These are phyloP conservation scores for Discoglossus pictus DNA, from an alignment of 2,797 vertebrate genomes.

Conservation along the genomic window DNA sequence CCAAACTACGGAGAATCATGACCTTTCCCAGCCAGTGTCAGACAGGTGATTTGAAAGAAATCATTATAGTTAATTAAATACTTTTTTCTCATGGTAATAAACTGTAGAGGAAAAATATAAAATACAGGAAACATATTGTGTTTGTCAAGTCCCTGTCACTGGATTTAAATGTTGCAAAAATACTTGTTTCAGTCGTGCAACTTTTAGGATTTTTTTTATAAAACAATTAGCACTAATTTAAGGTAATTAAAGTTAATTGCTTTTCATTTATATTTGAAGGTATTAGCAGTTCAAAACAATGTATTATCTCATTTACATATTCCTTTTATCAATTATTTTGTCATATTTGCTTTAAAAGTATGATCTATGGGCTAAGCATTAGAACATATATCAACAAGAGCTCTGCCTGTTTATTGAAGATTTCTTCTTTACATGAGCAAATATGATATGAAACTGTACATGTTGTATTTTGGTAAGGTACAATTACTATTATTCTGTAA, in stretches of 20 bases:
- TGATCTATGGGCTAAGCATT: not conserved
- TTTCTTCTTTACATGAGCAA: too few relatives aligned
- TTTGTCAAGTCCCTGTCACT: too few relatives aligned
- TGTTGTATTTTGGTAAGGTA: too few relatives aligned
- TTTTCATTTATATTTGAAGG: not conserved
- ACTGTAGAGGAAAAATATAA: not conserved
- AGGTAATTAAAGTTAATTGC: not conserved
- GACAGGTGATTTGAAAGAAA: slow-evolving; percentile 51
- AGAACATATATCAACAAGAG: too few relatives aligned
- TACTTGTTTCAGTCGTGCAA: too few relatives aligned
- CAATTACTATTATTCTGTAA: too few relatives aligned
- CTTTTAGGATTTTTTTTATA: not conserved
- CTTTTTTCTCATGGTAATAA: not conserved
- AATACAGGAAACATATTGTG: not conserved
- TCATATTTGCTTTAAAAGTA: not conserved
- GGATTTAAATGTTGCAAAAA: too few relatives aligned
- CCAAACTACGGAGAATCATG: slow-evolving; percentile 50
- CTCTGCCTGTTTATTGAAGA: too few relatives aligned
- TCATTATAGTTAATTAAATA: slow-evolving; percentile 2
- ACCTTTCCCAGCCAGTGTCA: slow-evolving; percentile 54
- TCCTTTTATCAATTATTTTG: not conserved
- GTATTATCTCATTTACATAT: not conserved
- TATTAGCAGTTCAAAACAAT: not conserved
- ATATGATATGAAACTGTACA: too few relatives aligned
- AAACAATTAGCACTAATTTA: not conserved